Evolutionary conservation across 2,797 vertebrate genomes (phyloP).

Genomic region (Catostomus latipinnis): DNA sequence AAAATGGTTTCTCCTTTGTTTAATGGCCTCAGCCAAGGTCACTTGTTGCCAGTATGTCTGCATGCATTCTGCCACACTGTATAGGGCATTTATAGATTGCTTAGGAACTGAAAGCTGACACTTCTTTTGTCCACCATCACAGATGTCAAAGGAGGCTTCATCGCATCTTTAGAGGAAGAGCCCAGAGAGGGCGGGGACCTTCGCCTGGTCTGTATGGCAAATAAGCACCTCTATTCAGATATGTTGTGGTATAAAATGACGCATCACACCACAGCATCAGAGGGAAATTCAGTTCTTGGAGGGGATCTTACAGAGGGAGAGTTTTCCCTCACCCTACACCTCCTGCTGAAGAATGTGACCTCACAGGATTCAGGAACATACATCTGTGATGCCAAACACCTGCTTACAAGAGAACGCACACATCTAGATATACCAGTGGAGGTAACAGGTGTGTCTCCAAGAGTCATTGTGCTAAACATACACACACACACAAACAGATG

Average conservation of each 20-base stretch:
- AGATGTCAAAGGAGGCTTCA: slow-evolving; percentile 91
- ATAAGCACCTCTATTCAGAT: slow-evolving; percentile 88
- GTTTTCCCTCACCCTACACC: slow-evolving; percentile 81
- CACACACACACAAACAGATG: slow-evolving; percentile 28
- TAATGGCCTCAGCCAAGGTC: slow-evolving; percentile 21
- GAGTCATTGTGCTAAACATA: slow-evolving; percentile 1
- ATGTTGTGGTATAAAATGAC: slow-evolving; percentile 84
- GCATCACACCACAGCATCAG: slow-evolving; percentile 46
- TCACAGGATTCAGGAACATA: slow-evolving; percentile 86
- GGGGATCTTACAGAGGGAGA: slow-evolving; percentile 71
- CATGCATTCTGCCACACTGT: slow-evolving; percentile 7
- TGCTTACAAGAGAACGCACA: slow-evolving; percentile 81
- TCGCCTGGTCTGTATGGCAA: slow-evolving; percentile 87
- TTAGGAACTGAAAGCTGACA: slow-evolving; percentile 29
- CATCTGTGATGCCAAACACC: slow-evolving; percentile 85
- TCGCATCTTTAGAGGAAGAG: slow-evolving; percentile 79
- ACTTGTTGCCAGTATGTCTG: slow-evolving; percentile 13
- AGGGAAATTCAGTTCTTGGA: not conserved
- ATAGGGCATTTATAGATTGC: too few species aligned
- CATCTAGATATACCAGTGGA: slow-evolving; percentile 85
- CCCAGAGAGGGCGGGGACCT: slow-evolving; percentile 88
- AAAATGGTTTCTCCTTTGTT: slow-evolving; percentile 52
- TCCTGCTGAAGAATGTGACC: slow-evolving; percentile 86
- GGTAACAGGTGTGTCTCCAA: slow-evolving; percentile 84
- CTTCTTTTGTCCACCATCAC: slow-evolving; percentile 48